A percentile compares a stretch with the other conserved stretches of the same genome.
These are phyloP conservation scores for Myotis vivesi DNA, from an alignment of 2,797 vertebrate genomes.

Conservation along the genomic window DNA sequence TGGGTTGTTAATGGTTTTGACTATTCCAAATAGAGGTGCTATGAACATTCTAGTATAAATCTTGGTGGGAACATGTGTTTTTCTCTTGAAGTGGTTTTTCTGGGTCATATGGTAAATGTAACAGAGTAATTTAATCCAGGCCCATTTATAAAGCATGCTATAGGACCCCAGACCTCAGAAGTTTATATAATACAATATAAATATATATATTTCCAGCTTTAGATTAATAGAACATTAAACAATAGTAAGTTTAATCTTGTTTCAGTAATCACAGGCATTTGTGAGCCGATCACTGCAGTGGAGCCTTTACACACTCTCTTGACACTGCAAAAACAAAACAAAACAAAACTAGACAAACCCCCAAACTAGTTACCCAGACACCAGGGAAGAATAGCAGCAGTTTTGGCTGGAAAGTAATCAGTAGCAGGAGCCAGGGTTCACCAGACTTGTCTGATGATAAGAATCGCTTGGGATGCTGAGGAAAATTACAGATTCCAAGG, in stretches of 20 bases:
- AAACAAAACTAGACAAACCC: neutral
- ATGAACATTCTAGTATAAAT: constrained; percentile 24
- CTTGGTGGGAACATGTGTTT: constrained; percentile 5
- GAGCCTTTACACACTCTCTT: neutral
- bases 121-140: neutral
- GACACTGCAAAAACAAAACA: neutral
- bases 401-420: neutral
- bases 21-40: neutral
- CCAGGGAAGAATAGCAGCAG: neutral
- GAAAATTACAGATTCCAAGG: neutral
- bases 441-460: neutral
- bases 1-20: neutral
- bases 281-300: neutral
- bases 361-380: neutral
- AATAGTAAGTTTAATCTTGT: neutral
- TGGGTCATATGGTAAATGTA: neutral
- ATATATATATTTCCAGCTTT: constrained; percentile 3
- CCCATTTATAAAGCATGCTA: constrained; percentile 3
- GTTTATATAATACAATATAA: neutral
- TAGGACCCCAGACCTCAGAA: neutral
- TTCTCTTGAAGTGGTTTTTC: constrained; percentile 3
- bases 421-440: neutral
- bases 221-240: constrained; percentile 16
- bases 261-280: neutral
- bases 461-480: neutral